Conservation (phyloP, 2,113 vertebrate genomes). For the Saccopteryx bilineata region DNA sequence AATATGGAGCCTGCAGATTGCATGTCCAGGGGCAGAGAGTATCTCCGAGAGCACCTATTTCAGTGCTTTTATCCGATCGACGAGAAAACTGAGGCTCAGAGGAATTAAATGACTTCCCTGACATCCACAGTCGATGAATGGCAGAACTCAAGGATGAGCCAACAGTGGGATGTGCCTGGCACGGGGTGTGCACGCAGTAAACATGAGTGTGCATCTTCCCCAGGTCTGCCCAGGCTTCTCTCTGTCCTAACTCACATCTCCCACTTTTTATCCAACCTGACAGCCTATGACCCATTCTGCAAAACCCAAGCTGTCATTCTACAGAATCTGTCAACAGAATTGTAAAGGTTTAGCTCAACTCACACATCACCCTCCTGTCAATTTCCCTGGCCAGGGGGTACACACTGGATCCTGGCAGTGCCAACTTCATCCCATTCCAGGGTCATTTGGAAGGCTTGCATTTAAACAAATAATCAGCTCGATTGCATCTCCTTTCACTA, state of each 20-base stretch:
- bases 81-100: neutral
- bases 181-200: neutral
- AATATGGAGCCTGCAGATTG: neutral
- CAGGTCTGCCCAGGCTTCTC: neutral
- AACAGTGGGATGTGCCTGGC: neutral
- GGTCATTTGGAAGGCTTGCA: neutral
- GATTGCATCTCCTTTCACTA: neutral
- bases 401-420: neutral
- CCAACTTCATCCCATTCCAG: neutral
- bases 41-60: neutral
- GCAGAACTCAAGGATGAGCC: neutral
- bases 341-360: neutral
- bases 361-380: neutral
- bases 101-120: neutral
- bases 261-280: neutral
- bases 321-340: neutral
- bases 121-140: neutral
- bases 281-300: neutral
- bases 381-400: neutral
- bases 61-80: neutral
- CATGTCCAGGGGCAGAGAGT: neutral
- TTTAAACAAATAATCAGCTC: neutral
- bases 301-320: neutral
- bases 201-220: neutral
- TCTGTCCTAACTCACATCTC: neutral